Base-by-base conservation (phyloP, 2,797 vertebrate species). In the Syngnathus acus region DNA sequence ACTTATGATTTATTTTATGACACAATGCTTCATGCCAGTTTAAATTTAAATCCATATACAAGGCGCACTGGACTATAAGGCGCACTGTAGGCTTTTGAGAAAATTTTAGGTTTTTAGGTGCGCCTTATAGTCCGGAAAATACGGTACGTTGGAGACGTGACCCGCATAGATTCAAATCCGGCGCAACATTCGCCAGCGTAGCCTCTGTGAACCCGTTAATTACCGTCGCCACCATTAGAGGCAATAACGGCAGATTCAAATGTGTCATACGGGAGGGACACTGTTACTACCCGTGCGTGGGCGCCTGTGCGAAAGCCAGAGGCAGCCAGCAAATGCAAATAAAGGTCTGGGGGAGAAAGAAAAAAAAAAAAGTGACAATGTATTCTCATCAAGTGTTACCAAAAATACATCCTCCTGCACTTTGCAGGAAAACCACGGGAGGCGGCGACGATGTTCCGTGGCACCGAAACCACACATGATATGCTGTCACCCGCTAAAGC, bases 301-400 rank as follows among this genome's bases (percentile, higher is more conserved):
- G 65, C 42, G 57, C 62, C 64, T 40, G 43, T 58, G 65, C 64
- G 23, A 64, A 32, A 19, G 7, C n/a, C 11, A 17, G 39, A 62
- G 40, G 42, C 5, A 45, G 60, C 60, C 40, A 9, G 60, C 38
- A 50, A 55, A 51, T 64, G 59, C 68, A 9, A 62, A 42, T 58
- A 51, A 48, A 60, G 59, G 21, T 62, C 9, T 58, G 13, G 26
- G 26, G 13, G 53, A 32, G 13, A 8, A 54, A 9, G 26, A 19
- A 7, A n/a, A 50, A 51, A 38, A 53, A 63, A 74, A 75, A 73
- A 71, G 64, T 74, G 71, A 68, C 71, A 61, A 61, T 62, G 43
- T 62, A 78, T 76, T 73, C 67, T 65, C 3, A 40, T 78, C 70
- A 74, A 72, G 65, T 71, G 66, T 71, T 78, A 78, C 79, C 80